These are phyloP conservation scores for Pharmacophagus antenor DNA, from an alignment of 2,888 invertebrate species.

Conservation along the genomic window DNA sequence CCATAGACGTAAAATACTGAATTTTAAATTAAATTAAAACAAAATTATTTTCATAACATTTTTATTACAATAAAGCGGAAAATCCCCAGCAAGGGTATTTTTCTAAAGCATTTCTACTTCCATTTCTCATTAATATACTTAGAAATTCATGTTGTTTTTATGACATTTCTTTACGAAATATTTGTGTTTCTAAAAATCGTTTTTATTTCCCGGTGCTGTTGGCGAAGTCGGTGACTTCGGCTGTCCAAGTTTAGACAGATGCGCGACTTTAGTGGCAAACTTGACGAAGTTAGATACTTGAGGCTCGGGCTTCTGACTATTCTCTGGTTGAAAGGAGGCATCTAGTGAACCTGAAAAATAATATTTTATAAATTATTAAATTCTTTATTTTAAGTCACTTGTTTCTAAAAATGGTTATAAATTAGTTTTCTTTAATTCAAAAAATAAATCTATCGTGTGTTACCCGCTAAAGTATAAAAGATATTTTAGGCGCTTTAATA, in stretches of 20 bases:
- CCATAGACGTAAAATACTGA: no score
- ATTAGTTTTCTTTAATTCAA: no score
- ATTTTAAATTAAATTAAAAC: no score
- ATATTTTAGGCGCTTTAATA: no score
- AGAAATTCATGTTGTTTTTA: conserved; percentile 3
- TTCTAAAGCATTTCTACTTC: not conserved
- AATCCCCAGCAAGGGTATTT: no score
- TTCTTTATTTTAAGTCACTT: not conserved
- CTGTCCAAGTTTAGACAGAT: conserved; percentile 62
- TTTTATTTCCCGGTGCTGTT: conserved; percentile 55
- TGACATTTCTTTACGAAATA: not conserved
- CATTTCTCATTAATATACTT: not conserved
- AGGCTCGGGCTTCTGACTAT: conserved; percentile 61
- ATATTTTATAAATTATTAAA: not conserved
- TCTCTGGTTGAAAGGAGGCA: conserved; percentile 59
- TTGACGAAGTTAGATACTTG: conserved; percentile 69
- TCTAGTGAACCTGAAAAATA: conserved; percentile 62
- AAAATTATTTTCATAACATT: no score
- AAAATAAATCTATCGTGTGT: no score
- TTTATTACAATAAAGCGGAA: no score
- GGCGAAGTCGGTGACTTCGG: conserved; percentile 66
- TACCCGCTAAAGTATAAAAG: no score
- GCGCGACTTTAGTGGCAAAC: conserved; percentile 70
- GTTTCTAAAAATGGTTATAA: no score
- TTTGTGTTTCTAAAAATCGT: conserved; percentile 55